Percentiles rank a stretch among this genome's conserved stretches.
These are phyloP conservation scores for Acyrthosiphon pisum DNA, from an alignment of 1,140 invertebrate genomes.

Conservation along the genomic window DNA sequence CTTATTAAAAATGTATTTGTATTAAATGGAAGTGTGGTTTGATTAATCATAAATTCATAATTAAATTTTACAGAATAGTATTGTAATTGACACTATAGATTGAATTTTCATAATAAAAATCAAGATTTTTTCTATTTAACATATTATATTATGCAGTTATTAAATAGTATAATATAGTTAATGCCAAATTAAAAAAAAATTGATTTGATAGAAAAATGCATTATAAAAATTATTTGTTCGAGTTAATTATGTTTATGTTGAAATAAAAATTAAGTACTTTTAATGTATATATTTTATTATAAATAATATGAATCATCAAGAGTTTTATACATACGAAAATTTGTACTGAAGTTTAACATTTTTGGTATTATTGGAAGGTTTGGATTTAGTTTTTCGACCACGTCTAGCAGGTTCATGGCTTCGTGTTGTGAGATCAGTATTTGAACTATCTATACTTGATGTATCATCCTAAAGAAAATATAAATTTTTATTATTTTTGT, in stretches of 20 bases:
- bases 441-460: slow-evolving; percentile 58
- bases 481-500: background rate
- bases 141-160: background rate
- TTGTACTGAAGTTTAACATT: slow-evolving; percentile 55
- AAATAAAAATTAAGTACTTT: background rate
- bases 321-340: slow-evolving; percentile 50
- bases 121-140: background rate
- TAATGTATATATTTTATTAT: background rate
- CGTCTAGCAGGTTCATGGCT: slow-evolving; percentile 42
- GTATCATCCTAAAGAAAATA: slow-evolving; percentile 65
- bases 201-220: background rate
- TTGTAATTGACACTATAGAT: background rate
- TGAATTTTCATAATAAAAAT: background rate
- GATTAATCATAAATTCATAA: background rate
- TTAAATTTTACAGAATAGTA: background rate
- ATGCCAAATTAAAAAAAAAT: background rate
- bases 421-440: slow-evolving; percentile 47
- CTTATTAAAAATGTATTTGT: too few relatives aligned
- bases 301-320: background rate
- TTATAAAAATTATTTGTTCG: background rate
- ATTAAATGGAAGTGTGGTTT: too few relatives aligned
- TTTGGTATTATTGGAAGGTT: slow-evolving; percentile 54
- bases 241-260: background rate
- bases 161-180: too few relatives aligned
- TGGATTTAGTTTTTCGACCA: slow-evolving; percentile 40